Base-by-base conservation (phyloP, 2,797 vertebrate species). In the Monodelphis domestica region DNA sequence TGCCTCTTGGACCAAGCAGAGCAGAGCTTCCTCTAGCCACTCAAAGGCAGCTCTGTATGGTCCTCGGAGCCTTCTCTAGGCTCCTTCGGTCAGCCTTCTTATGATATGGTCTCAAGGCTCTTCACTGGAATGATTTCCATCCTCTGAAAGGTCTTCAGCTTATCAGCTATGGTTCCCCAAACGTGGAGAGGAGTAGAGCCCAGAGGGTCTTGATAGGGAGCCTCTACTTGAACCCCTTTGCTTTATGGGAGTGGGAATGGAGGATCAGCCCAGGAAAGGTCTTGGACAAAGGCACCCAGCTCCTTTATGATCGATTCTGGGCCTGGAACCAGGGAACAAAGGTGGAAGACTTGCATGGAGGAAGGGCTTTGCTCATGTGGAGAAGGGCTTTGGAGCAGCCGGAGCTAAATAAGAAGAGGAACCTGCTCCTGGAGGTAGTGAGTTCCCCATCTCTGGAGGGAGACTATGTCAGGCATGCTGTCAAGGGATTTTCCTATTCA, bases 341-440 rank as follows among this genome's bases (percentile, higher is more conserved):
- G n/a, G n/a, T 21, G 7, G n/a, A 24, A 38, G n/a, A 50, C 21
- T 50, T 84, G 38, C 21, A 24, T 26, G 70, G 38, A 84, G 38
- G 38, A 38, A 70, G 10, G 54, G 1, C 30, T 38, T n/a, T 55
- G 45, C 57, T 87, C 0, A 5, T 54, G 24, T 51, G 5, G 15
- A 12, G 29, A 33, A 51, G 78, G 17, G 53, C 15, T 54, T 11
- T 26, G 0, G 55, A 7, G 29, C 28, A 29, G 5, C 56, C 78
- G 70, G 70, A 45, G 38, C 14, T n/a, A 11, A 14, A 50, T 51
- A 30, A 53, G 30, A 78, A 87, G 91, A 38, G 4, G 24, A 24
- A 5, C 33, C 0, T 1, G 4, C 63, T 53, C 87, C 17, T 0
- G 0, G 3, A 56, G 93, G 54, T 33, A 33, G 88, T 1, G 5